Evolutionary conservation across 2,888 invertebrate species (phyloP).

Genomic region (Caradrina clavipalpis): DNA sequence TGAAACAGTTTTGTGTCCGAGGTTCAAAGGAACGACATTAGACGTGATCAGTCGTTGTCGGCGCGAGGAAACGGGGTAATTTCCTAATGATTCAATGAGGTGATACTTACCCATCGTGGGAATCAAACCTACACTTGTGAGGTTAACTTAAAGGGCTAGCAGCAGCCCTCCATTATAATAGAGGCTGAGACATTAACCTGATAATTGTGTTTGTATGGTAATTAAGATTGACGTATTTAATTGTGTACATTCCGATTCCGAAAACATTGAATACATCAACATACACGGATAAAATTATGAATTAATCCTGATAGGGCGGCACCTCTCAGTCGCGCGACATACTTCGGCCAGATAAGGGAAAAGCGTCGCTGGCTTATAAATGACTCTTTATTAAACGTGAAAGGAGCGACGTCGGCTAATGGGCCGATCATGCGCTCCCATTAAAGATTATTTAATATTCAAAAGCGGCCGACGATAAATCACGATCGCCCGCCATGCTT

Average conservation of each 20-base stretch:
- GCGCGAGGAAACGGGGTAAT: slow-evolving; percentile 76
- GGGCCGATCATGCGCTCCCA: slow-evolving; percentile 91
- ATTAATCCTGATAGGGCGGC: slow-evolving; percentile 90
- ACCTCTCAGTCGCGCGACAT: slow-evolving; percentile 89
- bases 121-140: slow-evolving; percentile 77
- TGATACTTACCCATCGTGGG: slow-evolving; percentile 84
- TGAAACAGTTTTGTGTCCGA: slow-evolving; percentile 73
- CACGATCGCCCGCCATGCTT: slow-evolving; percentile 89
- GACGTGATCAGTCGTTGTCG: slow-evolving; percentile 76
- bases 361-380: slow-evolving; percentile 90
- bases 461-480: slow-evolving; percentile 90
- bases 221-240: slow-evolving; percentile 73
- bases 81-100: slow-evolving; percentile 84
- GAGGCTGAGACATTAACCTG: slow-evolving; percentile 46
- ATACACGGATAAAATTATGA: slow-evolving; percentile 88
- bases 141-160: slow-evolving; percentile 52
- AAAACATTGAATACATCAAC: slow-evolving; percentile 74
- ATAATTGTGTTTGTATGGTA: slow-evolving; percentile 70
- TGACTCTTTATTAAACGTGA: slow-evolving; percentile 91
- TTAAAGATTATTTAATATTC: slow-evolving; percentile 91
- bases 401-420: slow-evolving; percentile 90
- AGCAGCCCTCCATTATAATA: slow-evolving; percentile 51
- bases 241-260: slow-evolving; percentile 70
- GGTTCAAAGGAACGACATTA: slow-evolving; percentile 77
- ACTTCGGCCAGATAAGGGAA: slow-evolving; percentile 89